phyloP scores from a whole-genome alignment of 2,113 vertebrate species.

The Gasterosteus nipponicus region DNA sequence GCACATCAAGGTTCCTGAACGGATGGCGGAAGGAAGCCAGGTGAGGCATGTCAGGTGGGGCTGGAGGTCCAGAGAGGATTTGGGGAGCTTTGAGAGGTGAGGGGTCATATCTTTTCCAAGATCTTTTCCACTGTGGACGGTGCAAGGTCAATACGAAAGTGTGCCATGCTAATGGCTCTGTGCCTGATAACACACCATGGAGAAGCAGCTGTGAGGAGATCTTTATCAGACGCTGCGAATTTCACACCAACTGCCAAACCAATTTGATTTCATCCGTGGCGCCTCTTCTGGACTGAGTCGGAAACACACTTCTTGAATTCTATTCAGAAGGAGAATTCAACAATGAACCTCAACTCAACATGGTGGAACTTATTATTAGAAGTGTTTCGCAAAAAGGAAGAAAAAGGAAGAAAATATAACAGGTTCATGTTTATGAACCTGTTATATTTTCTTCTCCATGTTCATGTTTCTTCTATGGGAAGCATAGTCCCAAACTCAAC shows the following conservation, averaged over 20 bases:
- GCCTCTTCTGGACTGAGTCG: background rate
- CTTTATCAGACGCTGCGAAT: no score
- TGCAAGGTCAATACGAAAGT: background rate
- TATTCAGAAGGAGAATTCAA: background rate
- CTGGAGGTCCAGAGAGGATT: constrained; percentile 52
- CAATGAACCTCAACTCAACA: background rate
- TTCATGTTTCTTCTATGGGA: background rate
- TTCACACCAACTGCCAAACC: background rate
- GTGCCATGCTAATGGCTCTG: background rate
- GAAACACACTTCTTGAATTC: background rate
- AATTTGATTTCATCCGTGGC: background rate
- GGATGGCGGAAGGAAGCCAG: constrained; percentile 66
- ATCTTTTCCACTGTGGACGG: background rate
- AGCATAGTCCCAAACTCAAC: background rate
- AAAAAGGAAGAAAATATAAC: background rate
- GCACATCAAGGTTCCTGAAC: background rate
- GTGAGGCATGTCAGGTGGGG: constrained; percentile 51
- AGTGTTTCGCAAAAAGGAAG: background rate
- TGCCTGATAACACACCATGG: background rate
- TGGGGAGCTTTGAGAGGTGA: constrained; percentile 32
- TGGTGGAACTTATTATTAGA: no score
- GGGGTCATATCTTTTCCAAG: background rate
- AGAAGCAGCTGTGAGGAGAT: background rate
- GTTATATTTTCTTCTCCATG: no score
- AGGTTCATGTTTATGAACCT: no score